phyloP scores from a whole-genome alignment of 2,888 invertebrate genomes.

The Apocheima hispidaria region DNA sequence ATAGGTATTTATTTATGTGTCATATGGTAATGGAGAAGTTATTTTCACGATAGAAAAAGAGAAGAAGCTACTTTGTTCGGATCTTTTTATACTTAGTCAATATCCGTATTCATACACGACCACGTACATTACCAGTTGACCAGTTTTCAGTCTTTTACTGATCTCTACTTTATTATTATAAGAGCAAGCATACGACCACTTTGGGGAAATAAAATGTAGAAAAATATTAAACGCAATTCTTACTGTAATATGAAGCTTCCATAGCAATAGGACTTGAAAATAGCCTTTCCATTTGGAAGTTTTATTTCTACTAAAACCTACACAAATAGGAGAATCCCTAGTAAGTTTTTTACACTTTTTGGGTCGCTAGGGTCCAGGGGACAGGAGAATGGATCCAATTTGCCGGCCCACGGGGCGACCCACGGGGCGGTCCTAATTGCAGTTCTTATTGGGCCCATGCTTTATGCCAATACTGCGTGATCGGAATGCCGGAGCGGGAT shows the following conservation, averaged over 20 bases:
- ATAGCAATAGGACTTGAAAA: slow-evolving; percentile 3
- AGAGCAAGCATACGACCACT: slow-evolving; percentile 1
- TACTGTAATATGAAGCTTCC: slow-evolving; percentile 6
- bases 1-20: slow-evolving; percentile 32
- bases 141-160: slow-evolving; percentile 6
- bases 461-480: slow-evolving; percentile 57
- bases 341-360: slow-evolving; percentile 32
- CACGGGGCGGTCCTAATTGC: slow-evolving; percentile 62
- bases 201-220: slow-evolving; percentile 14
- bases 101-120: not conserved
- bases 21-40: slow-evolving; percentile 26
- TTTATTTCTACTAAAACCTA: slow-evolving; percentile 5
- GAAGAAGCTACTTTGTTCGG: not conserved
- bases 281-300: slow-evolving; percentile 4
- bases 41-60: slow-evolving; percentile 24
- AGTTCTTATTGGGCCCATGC: slow-evolving; percentile 55
- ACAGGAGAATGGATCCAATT: slow-evolving; percentile 52
- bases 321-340: slow-evolving; percentile 18
- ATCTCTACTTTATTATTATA: slow-evolving; percentile 10
- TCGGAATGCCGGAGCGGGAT: slow-evolving; percentile 48
- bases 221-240: not conserved
- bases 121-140: too few species aligned
- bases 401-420: slow-evolving; percentile 53
- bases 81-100: not conserved
- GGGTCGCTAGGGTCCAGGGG: slow-evolving; percentile 33